Evolutionary conservation across 53 echinoderm and acorn worm genomes (phyloP), one percentile per base, ranked within the genome.

Genomic region (Astropecten irregularis): DNA sequence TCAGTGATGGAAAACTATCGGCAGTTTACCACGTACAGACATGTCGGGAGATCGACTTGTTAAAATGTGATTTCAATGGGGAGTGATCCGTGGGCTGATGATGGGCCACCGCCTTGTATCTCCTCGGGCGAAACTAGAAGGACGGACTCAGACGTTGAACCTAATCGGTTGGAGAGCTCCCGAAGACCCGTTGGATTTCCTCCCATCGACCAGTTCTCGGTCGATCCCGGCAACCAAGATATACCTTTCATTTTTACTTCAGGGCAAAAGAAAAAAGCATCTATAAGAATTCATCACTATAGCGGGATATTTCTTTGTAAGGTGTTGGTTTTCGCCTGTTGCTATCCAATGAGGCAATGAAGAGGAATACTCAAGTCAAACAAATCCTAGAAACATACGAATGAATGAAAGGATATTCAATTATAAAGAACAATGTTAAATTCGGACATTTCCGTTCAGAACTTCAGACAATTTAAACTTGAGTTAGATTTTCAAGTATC

Each of bases 51-150:
- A 71, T 71, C 51, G 71, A 71, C 71, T 49, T 49, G 71, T 71
- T n/a, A n/a, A 52, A 71, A 49, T 71, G 71, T 71, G 71, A 71
- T 51, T 71, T 47, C 71, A 71, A 71, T 71, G 51, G 71, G 51
- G 21, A 50, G 71, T 71, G 71, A 71, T 71, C 59, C 30, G 29
- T 3, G 59, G 59, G 31, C 28, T 31, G 54, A 27, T 68, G 40
- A 46, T 48, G 49, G 19, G 21, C 13, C 35, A 1, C 15, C 27
- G 22, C 25, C n/a, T n/a, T 22, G 59, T 71, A 71, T 49, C 71
- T 71, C 71, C 71, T 51, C 53, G 71, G 71, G 71, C 71, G 49
- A 34, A n/a, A n/a, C n/a, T n/a, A n/a, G n/a, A n/a, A n/a, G n/a
- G n/a, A n/a, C n/a, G n/a, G n/a, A n/a, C n/a, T n/a, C n/a, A 36